Evolutionary conservation across 2,113 vertebrate species (phyloP).

Genomic region (Cololabis saira): DNA sequence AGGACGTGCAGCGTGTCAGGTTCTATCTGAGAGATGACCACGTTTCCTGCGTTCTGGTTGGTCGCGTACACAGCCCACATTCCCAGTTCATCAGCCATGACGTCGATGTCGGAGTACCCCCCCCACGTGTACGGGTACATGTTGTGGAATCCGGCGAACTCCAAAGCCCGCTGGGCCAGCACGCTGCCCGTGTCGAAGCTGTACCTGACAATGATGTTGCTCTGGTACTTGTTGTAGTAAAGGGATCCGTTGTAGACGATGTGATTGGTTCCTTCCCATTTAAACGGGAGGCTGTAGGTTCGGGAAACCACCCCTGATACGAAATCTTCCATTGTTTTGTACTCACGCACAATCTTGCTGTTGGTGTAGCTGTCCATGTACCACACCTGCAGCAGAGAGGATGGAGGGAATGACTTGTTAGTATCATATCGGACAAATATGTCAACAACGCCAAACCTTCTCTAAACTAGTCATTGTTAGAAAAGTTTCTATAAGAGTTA

Average conservation of each 20-base stretch:
- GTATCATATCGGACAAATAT: neutral
- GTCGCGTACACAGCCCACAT: constrained; percentile 97
- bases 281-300: constrained; percentile 97
- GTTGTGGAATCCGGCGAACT: constrained; percentile 97
- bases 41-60: constrained; percentile 98
- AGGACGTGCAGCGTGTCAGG: constrained; percentile 91
- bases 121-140: constrained; percentile 99
- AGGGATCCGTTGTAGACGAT: constrained; percentile 97
- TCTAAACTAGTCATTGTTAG: too few relatives aligned
- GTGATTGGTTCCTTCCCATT: constrained; percentile 98
- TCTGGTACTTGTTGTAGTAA: constrained; percentile 99
- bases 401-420: neutral
- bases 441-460: neutral
- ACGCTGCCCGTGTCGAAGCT: constrained; percentile 92
- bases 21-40: constrained; percentile 94
- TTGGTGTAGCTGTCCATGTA: constrained; percentile 99
- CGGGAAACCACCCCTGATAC: constrained; percentile 91
- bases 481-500: too few relatives aligned
- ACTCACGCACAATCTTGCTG: constrained; percentile 98
- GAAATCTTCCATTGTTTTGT: constrained; percentile 93
- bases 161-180: constrained; percentile 91
- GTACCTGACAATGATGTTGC: constrained; percentile 98
- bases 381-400: constrained; percentile 87
- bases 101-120: constrained; percentile 95
- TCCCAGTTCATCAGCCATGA: constrained; percentile 98